Conservation (phyloP, 2,888 invertebrate genomes). For the Ormyrus labotus region DNA sequence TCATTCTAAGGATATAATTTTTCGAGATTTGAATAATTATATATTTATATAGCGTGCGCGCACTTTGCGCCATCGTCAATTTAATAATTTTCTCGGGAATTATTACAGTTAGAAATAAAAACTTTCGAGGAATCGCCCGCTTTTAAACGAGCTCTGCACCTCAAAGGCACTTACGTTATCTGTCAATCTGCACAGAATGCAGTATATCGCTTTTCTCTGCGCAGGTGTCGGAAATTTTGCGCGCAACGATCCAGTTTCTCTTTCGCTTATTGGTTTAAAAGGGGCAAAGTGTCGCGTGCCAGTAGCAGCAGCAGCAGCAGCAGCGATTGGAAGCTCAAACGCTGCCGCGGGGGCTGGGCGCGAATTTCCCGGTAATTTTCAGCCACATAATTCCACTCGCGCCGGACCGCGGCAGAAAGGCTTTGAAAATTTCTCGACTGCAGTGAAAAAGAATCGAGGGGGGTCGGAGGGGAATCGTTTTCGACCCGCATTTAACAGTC, state of each 20-base stretch:
- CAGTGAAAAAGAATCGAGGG: slow-evolving; percentile 50
- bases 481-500: slow-evolving; percentile 53
- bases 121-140: too few species aligned
- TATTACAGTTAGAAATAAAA: too few species aligned
- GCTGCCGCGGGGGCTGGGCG: neutral
- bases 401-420: neutral
- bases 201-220: neutral
- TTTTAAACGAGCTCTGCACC: too few species aligned
- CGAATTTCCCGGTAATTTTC: slow-evolving; percentile 50
- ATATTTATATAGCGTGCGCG: too few species aligned
- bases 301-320: neutral
- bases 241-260: slow-evolving; percentile 4
- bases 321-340: slow-evolving; percentile 21
- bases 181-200: too few species aligned
- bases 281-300: neutral
- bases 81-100: too few species aligned
- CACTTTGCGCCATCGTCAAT: too few species aligned
- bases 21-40: too few species aligned
- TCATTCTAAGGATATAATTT: too few species aligned
- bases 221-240: slow-evolving; percentile 11
- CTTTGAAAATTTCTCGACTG: slow-evolving; percentile 43
- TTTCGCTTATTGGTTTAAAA: neutral
- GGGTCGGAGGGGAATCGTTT: slow-evolving; percentile 35
- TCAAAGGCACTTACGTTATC: too few species aligned
- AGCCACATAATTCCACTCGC: slow-evolving; percentile 43